Evolutionary conservation across 2,888 invertebrate genomes (phyloP).

Genomic region (Ischnus inquisitorius): DNA sequence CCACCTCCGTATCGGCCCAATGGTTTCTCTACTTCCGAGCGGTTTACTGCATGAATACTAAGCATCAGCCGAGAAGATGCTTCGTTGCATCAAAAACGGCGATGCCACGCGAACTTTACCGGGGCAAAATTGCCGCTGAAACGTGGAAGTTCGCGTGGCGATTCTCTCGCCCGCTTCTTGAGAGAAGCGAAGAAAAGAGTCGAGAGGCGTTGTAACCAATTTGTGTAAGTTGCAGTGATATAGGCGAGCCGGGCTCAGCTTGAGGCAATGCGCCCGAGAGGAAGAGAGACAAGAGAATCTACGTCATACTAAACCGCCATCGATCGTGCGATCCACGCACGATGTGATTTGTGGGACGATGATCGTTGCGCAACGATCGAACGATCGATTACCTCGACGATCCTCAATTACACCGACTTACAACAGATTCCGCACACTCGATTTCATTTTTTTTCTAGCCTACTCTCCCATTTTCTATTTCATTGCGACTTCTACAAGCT

Average conservation of each 20-base stretch:
- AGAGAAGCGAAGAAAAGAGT: constrained; percentile 23
- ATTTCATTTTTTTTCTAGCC: not conserved
- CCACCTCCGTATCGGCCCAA: not conserved
- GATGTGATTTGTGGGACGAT: constrained; percentile 64
- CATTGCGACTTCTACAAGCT: not conserved
- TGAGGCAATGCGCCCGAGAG: not conserved
- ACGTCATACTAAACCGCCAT: constrained; percentile 25
- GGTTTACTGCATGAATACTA: constrained; percentile 5
- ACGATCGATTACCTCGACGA: constrained; percentile 44
- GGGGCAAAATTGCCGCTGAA: constrained; percentile 14
- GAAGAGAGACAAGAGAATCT: not conserved
- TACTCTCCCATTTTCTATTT: constrained; percentile 30
- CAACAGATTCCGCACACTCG: constrained; percentile 45
- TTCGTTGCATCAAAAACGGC: constrained; percentile 9
- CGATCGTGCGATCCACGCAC: constrained; percentile 30
- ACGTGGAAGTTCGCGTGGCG: not conserved
- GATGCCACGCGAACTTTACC: constrained; percentile 12
- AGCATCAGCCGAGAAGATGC: constrained; percentile 2
- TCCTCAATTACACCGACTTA: constrained; percentile 43
- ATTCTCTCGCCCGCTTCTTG: not conserved
- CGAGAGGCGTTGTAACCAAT: constrained; percentile 66
- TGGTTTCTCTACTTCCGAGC: not conserved
- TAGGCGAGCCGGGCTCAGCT: constrained; percentile 37
- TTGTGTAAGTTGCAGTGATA: constrained; percentile 60
- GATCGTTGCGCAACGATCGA: constrained; percentile 55